Percentiles rank a stretch among this genome's conserved stretches.
Conservation (phyloP, 2,113 vertebrate genomes). For the Malurus elegans region DNA sequence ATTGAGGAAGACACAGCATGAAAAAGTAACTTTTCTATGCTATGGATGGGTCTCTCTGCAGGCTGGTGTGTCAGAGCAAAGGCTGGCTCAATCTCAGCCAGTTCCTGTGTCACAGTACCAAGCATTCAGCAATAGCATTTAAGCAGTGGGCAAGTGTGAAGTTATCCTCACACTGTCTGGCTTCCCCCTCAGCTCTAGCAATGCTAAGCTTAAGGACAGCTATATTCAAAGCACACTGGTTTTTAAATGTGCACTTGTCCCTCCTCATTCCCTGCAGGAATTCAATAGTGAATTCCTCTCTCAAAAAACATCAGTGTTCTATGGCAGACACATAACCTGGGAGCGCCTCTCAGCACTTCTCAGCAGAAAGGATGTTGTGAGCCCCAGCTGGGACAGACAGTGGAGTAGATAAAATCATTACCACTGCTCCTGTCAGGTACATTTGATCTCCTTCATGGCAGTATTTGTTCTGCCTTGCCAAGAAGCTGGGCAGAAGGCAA, state of each 20-base stretch:
- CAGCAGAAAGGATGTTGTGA: not conserved
- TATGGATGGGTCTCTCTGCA: not conserved
- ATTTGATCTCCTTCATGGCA: not conserved
- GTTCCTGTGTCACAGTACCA: not conserved
- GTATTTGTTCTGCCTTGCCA: not conserved
- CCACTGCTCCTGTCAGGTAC: not conserved
- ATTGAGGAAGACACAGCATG: not conserved
- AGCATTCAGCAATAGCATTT: not conserved
- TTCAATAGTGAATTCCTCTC: not conserved
- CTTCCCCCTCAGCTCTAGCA: not conserved
- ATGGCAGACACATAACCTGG: not conserved
- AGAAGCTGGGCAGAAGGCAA: not conserved
- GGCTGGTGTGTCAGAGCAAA: not conserved
- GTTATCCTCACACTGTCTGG: not conserved
- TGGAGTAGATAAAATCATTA: not conserved
- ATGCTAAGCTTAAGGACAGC: not conserved
- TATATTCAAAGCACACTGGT: not conserved
- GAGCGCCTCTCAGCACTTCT: fast-evolving
- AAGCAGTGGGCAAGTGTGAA: not conserved
- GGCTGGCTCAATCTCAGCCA: not conserved
- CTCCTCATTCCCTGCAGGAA: not conserved
- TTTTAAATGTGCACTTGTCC: not conserved
- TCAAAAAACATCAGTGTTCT: not conserved
- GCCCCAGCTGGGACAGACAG: not conserved
- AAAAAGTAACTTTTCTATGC: not conserved